Evolutionary conservation across 2,797 vertebrate species (phyloP).

Genomic region (Phrynocephalus guinanensis): DNA sequence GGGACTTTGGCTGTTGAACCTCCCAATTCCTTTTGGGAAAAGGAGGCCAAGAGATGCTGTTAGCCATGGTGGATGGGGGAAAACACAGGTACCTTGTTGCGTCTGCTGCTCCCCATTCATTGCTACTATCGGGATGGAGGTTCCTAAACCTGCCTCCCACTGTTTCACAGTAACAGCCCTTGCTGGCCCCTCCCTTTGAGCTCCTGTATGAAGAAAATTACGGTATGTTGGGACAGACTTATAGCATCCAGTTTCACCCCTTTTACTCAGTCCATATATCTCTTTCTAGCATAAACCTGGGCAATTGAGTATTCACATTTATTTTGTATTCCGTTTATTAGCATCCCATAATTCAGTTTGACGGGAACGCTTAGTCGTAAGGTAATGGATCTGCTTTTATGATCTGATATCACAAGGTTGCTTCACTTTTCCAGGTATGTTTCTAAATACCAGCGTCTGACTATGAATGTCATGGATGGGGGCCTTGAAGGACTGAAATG

Average conservation of each 20-base stretch:
- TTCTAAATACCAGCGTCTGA: background rate
- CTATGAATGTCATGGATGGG: background rate
- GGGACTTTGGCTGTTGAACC: too few species aligned
- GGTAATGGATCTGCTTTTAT: background rate
- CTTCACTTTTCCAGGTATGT: background rate
- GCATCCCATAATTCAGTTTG: background rate
- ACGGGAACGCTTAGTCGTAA: background rate
- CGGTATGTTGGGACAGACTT: too few species aligned
- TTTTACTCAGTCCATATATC: background rate
- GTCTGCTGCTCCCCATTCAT: background rate
- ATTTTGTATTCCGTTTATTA: background rate
- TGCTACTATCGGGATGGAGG: background rate
- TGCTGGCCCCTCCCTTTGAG: background rate
- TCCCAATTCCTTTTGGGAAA: too few species aligned
- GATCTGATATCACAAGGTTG: background rate
- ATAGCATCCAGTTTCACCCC: background rate
- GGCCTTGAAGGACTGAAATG: background rate
- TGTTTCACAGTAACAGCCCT: background rate
- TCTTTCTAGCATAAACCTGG: background rate
- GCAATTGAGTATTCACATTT: background rate
- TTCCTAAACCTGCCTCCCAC: background rate
- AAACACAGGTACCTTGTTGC: background rate
- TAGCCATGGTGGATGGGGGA: too few species aligned
- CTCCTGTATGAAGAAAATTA: background rate
- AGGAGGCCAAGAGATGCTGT: too few species aligned